These are phyloP conservation scores for Hylia prasina DNA, from an alignment of 2,113 vertebrate species.

Conservation along the genomic window DNA sequence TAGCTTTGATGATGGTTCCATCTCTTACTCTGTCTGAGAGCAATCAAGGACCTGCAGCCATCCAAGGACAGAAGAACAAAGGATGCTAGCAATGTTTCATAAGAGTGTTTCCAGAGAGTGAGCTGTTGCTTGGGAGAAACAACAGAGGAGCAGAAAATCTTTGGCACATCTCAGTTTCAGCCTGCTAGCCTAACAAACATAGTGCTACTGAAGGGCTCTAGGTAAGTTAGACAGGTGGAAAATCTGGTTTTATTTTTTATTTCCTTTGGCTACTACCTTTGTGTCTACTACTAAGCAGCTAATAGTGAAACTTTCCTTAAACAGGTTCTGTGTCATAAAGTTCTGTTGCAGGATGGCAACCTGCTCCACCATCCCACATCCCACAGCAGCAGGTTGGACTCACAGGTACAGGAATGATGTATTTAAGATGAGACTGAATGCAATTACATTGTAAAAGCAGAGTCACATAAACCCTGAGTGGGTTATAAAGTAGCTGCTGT, in stretches of 20 bases:
- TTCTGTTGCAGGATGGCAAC: background rate
- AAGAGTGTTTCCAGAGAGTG: background rate
- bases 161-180: background rate
- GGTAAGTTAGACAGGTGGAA: background rate
- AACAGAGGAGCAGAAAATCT: background rate
- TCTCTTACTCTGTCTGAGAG: conserved; percentile 15
- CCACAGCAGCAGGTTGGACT: rapidly evolving
- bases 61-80: conserved; percentile 37
- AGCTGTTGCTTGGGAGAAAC: background rate
- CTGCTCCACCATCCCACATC: background rate
- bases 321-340: background rate
- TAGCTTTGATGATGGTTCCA: conserved; percentile 47
- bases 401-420: background rate
- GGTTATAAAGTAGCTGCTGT: background rate
- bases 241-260: background rate
- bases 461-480: background rate
- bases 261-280: background rate
- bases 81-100: background rate
- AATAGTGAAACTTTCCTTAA: background rate
- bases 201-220: background rate
- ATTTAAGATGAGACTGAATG: background rate
- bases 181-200: background rate
- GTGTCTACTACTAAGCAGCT: background rate
- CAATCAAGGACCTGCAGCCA: background rate
- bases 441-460: background rate